phyloP scores from a whole-genome alignment of 2,888 invertebrate genomes.

The Itoplectis maculator region DNA sequence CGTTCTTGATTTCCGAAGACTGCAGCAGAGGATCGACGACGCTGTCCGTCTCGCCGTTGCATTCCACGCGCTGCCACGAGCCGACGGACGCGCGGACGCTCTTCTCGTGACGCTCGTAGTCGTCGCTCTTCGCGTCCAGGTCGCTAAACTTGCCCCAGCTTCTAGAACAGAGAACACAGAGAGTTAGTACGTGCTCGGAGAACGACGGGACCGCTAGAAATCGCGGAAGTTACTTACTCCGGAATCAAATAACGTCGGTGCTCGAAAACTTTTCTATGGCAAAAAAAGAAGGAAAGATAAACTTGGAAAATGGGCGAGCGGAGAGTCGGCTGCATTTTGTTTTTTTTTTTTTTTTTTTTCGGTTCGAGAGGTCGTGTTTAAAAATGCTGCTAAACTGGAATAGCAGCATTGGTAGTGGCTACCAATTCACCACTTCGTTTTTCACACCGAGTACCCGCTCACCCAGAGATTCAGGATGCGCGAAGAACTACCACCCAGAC shows the following conservation, averaged over 20 bases:
- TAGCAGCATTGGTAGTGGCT: too few relatives aligned
- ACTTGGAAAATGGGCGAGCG: background rate
- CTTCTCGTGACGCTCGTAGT: conserved; percentile 55
- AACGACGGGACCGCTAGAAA: conserved; percentile 40
- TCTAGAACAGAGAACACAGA: conserved; percentile 76
- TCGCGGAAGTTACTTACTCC: conserved; percentile 64
- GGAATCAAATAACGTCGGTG: conserved; percentile 51
- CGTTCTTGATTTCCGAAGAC: conserved; percentile 40
- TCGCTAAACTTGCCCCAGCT: conserved; percentile 41
- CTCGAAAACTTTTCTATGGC: conserved; percentile 29
- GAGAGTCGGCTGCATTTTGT: background rate
- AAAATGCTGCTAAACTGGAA: too few relatives aligned
- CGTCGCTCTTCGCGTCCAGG: conserved; percentile 61
- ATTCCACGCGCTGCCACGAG: conserved; percentile 51
- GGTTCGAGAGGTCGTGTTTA: too few relatives aligned
- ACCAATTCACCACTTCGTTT: background rate
- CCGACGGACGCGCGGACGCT: conserved; percentile 69
- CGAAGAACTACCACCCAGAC: background rate
- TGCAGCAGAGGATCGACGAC: conserved; percentile 11
- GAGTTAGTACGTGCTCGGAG: conserved; percentile 48
- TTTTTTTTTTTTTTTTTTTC: background rate
- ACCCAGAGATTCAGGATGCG: background rate
- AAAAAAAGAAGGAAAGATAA: conserved; percentile 8
- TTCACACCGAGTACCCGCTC: background rate
- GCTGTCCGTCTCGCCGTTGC: conserved; percentile 49